Evolutionary conservation across 2,888 invertebrate species (phyloP).

Genomic region (Habroteleia sp.): DNA sequence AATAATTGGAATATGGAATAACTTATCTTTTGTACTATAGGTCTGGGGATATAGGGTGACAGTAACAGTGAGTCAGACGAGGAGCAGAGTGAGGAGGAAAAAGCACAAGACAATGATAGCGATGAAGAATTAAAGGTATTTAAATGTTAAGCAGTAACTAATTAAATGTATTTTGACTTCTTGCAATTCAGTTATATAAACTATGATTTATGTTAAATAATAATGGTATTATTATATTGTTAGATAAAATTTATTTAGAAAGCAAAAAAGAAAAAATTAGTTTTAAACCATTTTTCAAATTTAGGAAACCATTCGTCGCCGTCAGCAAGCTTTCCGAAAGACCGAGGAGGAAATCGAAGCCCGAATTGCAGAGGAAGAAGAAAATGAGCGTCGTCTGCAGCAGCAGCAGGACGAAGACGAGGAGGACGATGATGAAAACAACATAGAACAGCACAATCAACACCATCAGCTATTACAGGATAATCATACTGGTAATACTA

Average conservation of each 20-base stretch:
- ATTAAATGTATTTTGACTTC: too few relatives aligned
- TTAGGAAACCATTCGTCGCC: conserved; percentile 85
- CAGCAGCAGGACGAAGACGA: conserved; percentile 70
- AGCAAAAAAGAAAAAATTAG: too few relatives aligned
- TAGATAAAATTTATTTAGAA: too few relatives aligned
- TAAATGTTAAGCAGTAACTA: not conserved
- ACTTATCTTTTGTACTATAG: conserved; percentile 81
- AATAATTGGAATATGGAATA: conserved; percentile 30
- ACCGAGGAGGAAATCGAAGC: conserved; percentile 90
- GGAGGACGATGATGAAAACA: conserved; percentile 55
- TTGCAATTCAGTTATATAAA: too few relatives aligned
- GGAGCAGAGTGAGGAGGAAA: conserved; percentile 81
- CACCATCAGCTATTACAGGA: conserved; percentile 65
- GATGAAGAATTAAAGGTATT: conserved; percentile 89
- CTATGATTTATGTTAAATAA: too few relatives aligned
- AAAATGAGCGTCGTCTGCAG: conserved; percentile 70
- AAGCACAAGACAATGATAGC: conserved; percentile 82
- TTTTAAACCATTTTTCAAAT: too few relatives aligned
- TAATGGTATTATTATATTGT: too few relatives aligned
- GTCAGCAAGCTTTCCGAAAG: conserved; percentile 86
- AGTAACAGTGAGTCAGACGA: conserved; percentile 84
- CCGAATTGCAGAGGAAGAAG: conserved; percentile 85
- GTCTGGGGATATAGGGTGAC: conserved; percentile 92
- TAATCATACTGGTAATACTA: conserved; percentile 79
- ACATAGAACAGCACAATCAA: conserved; percentile 21